These are phyloP conservation scores for Stratiolaelaps scimitus DNA, from an alignment of 1,140 invertebrate genomes.

Conservation along the genomic window DNA sequence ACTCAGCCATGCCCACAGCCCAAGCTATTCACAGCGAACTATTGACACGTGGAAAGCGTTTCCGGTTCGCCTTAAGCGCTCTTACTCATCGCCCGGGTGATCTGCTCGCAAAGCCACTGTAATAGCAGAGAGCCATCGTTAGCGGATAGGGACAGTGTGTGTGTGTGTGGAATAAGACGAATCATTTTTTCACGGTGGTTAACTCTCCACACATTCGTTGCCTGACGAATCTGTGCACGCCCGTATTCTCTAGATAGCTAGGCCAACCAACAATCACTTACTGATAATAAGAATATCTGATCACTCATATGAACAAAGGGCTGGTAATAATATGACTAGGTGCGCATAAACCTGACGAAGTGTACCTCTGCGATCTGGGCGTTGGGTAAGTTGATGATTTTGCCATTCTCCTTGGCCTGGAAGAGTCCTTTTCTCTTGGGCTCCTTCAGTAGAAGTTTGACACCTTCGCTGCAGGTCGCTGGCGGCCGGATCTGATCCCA, in stretches of 20 bases:
- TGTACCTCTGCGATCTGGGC: slow-evolving; percentile 14
- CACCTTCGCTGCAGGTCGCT: slow-evolving; percentile 46
- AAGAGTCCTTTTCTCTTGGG: slow-evolving; percentile 16
- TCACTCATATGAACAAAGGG: too few species aligned
- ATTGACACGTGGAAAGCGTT: too few species aligned
- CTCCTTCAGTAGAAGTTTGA: slow-evolving; percentile 41
- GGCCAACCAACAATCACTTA: too few species aligned
- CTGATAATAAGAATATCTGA: too few species aligned
- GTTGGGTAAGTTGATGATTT: slow-evolving; percentile 8
- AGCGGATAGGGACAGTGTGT: neutral
- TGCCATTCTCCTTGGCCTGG: slow-evolving; percentile 11
- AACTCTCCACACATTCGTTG: too few species aligned
- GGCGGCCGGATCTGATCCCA: slow-evolving; percentile 51
- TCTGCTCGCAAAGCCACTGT: slow-evolving; percentile 20
- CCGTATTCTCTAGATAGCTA: too few species aligned
- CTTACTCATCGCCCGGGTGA: slow-evolving; percentile 14
- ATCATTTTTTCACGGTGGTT: neutral
- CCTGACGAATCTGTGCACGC: too few species aligned
- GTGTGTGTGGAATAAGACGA: too few species aligned
- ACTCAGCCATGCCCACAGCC: too few species aligned
- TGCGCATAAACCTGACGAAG: neutral
- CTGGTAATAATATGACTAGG: too few species aligned
- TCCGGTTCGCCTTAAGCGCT: neutral
- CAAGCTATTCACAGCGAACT: too few species aligned
- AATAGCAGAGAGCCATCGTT: neutral